Conservation (phyloP, 2,888 invertebrate genomes). For the Aspidiotus rigidus region DNA sequence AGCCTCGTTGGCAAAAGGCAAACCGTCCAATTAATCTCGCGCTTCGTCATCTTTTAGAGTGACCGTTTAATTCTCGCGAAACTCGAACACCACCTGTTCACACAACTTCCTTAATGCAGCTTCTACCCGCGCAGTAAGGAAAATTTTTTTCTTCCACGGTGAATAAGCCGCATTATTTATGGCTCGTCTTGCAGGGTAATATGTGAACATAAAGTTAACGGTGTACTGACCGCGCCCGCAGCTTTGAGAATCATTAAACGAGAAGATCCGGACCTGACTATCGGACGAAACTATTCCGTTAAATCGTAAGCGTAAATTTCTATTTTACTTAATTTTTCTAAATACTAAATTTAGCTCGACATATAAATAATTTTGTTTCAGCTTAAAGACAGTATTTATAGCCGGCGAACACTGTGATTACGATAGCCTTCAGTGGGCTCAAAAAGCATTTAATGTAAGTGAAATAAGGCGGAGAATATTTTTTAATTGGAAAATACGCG, state of each 20-base stretch:
- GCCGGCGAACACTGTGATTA: constrained; percentile 91
- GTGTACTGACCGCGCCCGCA: constrained; percentile 83
- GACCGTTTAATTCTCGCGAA: not conserved
- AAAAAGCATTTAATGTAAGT: constrained; percentile 53
- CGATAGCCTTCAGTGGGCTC: constrained; percentile 74
- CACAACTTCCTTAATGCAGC: too few relatives aligned
- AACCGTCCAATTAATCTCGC: not conserved
- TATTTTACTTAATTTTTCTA: not conserved
- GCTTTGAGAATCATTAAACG: constrained; percentile 76
- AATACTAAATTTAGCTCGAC: not conserved
- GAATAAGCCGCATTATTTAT: not conserved
- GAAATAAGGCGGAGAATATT: too few relatives aligned
- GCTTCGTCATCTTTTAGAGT: not conserved
- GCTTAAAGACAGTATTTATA: constrained; percentile 54
- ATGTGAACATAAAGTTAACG: constrained; percentile 73
- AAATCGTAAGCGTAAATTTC: constrained; percentile 48
- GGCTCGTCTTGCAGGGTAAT: constrained; percentile 56
- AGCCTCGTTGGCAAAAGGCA: too few relatives aligned
- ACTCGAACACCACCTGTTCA: not conserved
- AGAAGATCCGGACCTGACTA: constrained; percentile 63
- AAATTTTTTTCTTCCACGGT: not conserved
- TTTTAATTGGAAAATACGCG: too few relatives aligned
- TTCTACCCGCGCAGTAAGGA: not conserved
- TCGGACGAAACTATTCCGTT: constrained; percentile 59
- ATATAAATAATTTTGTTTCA: constrained; percentile 35